Conservation (phyloP, 1,140 invertebrate species). For the Trachymyrmex cornetzi region DNA sequence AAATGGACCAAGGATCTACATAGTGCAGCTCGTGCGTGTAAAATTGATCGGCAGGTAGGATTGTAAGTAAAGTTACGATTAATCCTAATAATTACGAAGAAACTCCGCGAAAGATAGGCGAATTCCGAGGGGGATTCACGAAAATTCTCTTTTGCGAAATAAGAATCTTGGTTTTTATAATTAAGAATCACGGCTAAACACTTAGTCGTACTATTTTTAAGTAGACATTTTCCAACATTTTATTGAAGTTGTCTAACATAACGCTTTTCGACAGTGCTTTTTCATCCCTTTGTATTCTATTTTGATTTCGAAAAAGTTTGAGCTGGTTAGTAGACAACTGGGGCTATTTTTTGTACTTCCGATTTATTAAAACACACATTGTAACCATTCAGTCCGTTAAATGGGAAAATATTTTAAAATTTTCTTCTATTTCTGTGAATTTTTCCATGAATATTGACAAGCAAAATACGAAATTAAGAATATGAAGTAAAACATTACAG, state of each 20-base stretch:
- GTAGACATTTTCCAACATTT: not conserved
- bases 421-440: not conserved
- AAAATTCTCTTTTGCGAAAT: constrained; percentile 35
- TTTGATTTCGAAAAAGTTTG: not conserved
- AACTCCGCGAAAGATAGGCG: constrained; percentile 13
- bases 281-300: not conserved
- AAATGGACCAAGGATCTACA: constrained; percentile 84
- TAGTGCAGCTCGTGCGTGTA: constrained; percentile 77
- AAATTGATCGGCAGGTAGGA: constrained; percentile 74
- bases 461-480: not conserved
- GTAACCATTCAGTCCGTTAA: not conserved
- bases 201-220: not conserved
- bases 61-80: constrained; percentile 78
- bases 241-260: not conserved
- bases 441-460: not conserved
- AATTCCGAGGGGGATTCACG: not conserved
- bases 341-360: not conserved
- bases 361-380: not conserved
- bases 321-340: not conserved
- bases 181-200: constrained; percentile 9
- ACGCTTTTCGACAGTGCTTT: not conserved
- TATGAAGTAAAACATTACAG: not conserved
- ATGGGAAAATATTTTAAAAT: not conserved
- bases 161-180: constrained; percentile 18
- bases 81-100: constrained; percentile 75